A percentile compares a stretch with the other conserved stretches of the same genome.
Evolutionary conservation across 2,888 invertebrate species (phyloP).

Genomic region (Taphrorychus bicolor): DNA sequence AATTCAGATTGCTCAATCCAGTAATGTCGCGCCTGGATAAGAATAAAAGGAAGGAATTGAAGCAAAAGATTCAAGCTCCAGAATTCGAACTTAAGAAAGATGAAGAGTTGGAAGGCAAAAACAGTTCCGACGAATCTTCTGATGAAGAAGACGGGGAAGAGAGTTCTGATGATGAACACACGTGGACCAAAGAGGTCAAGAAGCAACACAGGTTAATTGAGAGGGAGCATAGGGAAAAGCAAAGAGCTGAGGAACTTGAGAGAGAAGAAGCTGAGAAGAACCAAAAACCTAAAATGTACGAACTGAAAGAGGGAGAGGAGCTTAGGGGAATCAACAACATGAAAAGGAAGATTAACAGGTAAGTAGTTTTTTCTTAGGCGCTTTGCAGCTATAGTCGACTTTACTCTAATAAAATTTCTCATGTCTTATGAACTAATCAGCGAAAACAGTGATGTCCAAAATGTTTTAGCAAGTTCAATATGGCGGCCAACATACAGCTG

Average conservation of each 20-base stretch:
- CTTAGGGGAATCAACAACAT: slow-evolving; percentile 64
- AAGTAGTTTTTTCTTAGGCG: slow-evolving; percentile 44
- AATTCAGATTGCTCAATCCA: slow-evolving; percentile 87
- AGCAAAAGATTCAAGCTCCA: slow-evolving; percentile 63
- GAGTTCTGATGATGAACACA: slow-evolving; percentile 83
- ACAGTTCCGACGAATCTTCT: slow-evolving; percentile 59
- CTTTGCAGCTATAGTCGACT: too few relatives aligned
- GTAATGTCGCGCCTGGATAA: slow-evolving; percentile 84
- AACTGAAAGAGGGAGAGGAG: slow-evolving; percentile 68
- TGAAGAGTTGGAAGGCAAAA: slow-evolving; percentile 59
- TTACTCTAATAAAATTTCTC: too few relatives aligned
- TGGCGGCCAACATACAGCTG: too few relatives aligned
- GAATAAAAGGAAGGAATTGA: slow-evolving; percentile 66
- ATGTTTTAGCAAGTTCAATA: too few relatives aligned
- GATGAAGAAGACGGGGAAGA: slow-evolving; percentile 49
- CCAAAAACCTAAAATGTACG: slow-evolving; percentile 64
- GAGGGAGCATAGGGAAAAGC: slow-evolving; percentile 61
- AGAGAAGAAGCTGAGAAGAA: slow-evolving; percentile 54
- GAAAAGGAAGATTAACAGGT: slow-evolving; percentile 64
- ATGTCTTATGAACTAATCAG: too few relatives aligned
- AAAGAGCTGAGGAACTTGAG: slow-evolving; percentile 55
- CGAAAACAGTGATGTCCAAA: too few relatives aligned
- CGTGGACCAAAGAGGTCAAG: slow-evolving; percentile 82
- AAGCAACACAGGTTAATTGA: slow-evolving; percentile 74
- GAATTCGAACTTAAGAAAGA: slow-evolving; percentile 59